These are phyloP conservation scores for Empidonax traillii DNA, from an alignment of 2,113 vertebrate genomes.

Conservation along the genomic window DNA sequence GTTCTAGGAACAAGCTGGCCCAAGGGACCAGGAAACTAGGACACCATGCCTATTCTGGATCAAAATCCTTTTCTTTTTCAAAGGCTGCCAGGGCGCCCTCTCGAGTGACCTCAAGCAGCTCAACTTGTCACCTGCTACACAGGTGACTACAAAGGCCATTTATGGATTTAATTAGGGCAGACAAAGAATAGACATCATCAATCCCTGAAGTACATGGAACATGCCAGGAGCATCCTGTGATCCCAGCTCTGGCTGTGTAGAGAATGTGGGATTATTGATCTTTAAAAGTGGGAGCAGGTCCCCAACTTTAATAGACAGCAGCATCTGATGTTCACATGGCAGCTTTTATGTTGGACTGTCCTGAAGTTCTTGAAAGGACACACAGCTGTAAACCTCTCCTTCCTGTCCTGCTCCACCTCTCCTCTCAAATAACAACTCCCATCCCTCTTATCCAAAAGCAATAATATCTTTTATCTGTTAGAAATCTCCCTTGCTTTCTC, in stretches of 20 bases:
- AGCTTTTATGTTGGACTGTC: background rate
- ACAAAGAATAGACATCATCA: background rate
- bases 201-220: background rate
- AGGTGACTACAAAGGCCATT: background rate
- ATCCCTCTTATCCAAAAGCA: background rate
- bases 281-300: background rate
- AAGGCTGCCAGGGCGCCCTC: background rate
- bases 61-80: slow-evolving; percentile 6
- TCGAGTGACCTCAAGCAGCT: background rate
- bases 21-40: slow-evolving; percentile 28
- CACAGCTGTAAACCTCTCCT: background rate
- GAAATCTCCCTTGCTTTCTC: background rate
- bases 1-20: slow-evolving; percentile 35
- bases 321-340: background rate
- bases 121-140: slow-evolving; percentile 7
- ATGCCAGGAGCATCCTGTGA: background rate
- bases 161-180: background rate
- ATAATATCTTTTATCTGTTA: background rate
- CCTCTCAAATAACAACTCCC: background rate
- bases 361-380: background rate
- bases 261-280: background rate
- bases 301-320: background rate
- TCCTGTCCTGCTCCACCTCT: background rate
- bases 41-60: slow-evolving; percentile 28
- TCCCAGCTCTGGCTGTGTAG: background rate